Evolutionary conservation across 2,113 vertebrate species (phyloP).

Genomic region (Ailuropoda melanoleuca): DNA sequence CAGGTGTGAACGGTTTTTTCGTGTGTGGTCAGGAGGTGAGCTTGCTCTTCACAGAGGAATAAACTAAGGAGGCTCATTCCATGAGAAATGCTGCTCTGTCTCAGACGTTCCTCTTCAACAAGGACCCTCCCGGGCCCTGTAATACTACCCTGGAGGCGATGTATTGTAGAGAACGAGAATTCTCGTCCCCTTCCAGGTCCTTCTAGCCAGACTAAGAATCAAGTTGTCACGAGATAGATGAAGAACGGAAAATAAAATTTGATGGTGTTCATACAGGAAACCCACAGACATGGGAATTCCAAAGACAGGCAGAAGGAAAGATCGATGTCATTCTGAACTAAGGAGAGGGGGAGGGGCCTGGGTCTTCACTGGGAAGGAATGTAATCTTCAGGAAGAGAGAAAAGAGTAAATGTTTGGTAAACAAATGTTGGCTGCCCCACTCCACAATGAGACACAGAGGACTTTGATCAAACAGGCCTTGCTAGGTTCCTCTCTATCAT

Average conservation of each 20-base stretch:
- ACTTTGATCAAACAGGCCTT: not conserved
- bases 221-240: not conserved
- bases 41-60: not conserved
- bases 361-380: not conserved
- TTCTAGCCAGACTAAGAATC: not conserved
- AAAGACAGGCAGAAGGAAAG: not conserved
- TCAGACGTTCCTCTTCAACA: not conserved
- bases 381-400: not conserved
- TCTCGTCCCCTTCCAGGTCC: not conserved
- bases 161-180: not conserved
- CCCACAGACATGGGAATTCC: not conserved
- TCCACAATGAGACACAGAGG: not conserved
- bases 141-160: no score
- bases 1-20: not conserved
- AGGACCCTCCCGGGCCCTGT: accelerated
- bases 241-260: not conserved
- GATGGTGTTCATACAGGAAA: not conserved
- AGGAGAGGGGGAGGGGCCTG: not conserved
- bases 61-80: not conserved
- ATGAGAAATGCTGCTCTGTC: not conserved
- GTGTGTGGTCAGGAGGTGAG: not conserved
- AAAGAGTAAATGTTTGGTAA: not conserved
- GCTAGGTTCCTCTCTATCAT: not conserved
- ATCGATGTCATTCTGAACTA: not conserved
- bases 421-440: not conserved